These are phyloP conservation scores for Thamnophis elegans DNA, from an alignment of 2,797 vertebrate species.

Conservation along the genomic window DNA sequence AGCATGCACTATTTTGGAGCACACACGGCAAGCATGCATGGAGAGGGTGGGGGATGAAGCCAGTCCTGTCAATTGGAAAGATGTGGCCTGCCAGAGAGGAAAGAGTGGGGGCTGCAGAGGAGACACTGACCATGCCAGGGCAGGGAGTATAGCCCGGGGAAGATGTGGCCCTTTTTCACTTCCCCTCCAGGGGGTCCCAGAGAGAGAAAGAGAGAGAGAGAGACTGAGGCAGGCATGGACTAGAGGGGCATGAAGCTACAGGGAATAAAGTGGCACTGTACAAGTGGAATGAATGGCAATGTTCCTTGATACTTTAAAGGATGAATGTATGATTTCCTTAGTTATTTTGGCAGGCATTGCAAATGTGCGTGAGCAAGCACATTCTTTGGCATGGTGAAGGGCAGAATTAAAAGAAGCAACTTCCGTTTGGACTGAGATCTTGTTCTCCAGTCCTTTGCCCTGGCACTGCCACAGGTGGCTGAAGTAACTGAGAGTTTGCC, in stretches of 20 bases:
- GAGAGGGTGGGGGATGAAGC: slow-evolving; percentile 71
- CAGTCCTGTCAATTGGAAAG: slow-evolving; percentile 64
- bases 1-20: slow-evolving; percentile 76
- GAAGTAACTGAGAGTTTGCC: neutral
- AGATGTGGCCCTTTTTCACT: slow-evolving; percentile 49
- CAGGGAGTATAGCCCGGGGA: slow-evolving; percentile 56
- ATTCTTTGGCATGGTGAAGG: neutral
- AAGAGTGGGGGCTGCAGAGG: slow-evolving; percentile 67
- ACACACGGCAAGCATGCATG: slow-evolving; percentile 76
- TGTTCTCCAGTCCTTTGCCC: neutral
- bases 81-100: slow-evolving; percentile 66
- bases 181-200: slow-evolving; percentile 50
- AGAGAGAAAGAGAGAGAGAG: slow-evolving; percentile 54
- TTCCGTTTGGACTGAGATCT: neutral
- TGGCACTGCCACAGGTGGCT: neutral
- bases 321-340: slow-evolving; percentile 26
- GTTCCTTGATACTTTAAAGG: slow-evolving; percentile 55
- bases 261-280: slow-evolving; percentile 27
- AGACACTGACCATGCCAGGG: slow-evolving; percentile 64
- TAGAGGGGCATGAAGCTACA: slow-evolving; percentile 43
- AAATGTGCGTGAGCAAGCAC: neutral
- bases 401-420: neutral
- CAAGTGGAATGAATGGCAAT: slow-evolving; percentile 54
- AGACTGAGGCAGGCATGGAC: slow-evolving; percentile 53
- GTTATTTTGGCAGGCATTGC: neutral